Base-by-base conservation (phyloP, 1,140 invertebrate genomes). In the Euborellia annulipes region DNA sequence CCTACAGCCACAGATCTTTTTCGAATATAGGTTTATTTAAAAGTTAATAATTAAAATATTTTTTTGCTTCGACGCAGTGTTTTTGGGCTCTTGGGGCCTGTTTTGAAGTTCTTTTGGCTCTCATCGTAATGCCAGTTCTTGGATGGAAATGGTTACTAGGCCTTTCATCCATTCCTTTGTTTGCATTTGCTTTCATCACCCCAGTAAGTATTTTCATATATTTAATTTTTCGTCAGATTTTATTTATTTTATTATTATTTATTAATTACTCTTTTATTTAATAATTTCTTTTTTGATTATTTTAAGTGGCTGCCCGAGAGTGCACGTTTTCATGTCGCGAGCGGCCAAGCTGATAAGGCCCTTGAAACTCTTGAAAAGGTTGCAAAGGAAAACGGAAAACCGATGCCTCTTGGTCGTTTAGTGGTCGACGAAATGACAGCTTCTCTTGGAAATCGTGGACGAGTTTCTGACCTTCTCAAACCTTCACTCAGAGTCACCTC, bases 51-150 rank as follows among this genome's bases (percentile, higher is more conserved):
- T 48, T 40, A n/a, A 13, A 42, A 17, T 49, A 49, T 49, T 16
- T 21, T n/a, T 27, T 27, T 27, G 11, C 11, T 27, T 27, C 4
- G 4, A 11, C 23, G 21, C 61, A 91, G 85, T 88, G 89, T 69
- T 96, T 95, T 64, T 96, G 91, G 90, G 89, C 90, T 1, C 69
- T 95, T 36, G 91, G 91, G 37, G 88, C 90, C 8, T 91, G 86
- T 66, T 78, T 92, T 58, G 87, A 92, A 69, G 87, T 94, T 17
- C 73, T 90, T 17, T 64, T 96, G 45, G 91, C 92, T 17, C 67
- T 95, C 41, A 72, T 88, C 19, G 76, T 96, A 21, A 95, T 95
- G 83, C 89, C 90, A 4, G 82, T 80, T 7, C 72, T 90, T 47
- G 91, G 90, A 20, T 93, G 92, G 76, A 72, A 86, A 58, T 93